Evolutionary conservation across 2,113 vertebrate genomes (phyloP).

Genomic region (Salvelinus sp.): DNA sequence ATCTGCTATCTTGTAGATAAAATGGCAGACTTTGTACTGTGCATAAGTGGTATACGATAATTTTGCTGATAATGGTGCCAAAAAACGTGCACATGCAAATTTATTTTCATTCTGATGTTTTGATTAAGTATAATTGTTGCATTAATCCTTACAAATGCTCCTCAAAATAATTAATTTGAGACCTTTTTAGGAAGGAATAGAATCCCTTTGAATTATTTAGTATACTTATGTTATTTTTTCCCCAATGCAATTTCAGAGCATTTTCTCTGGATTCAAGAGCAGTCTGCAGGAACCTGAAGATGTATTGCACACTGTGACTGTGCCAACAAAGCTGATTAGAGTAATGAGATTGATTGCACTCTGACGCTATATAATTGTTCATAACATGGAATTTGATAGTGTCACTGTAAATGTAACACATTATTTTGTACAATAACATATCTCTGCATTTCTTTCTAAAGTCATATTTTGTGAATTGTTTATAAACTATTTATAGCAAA

Average conservation of each 20-base stretch:
- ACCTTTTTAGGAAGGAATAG: too few species aligned
- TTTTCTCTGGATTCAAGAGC: too few species aligned
- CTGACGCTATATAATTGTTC: background rate
- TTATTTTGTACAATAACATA: background rate
- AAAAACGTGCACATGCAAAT: too few species aligned
- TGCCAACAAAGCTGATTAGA: background rate
- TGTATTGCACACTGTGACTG: background rate
- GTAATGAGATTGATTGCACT: background rate
- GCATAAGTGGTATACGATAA: too few species aligned
- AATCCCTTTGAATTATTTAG: too few species aligned
- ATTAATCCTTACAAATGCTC: background rate
- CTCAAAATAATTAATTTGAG: too few species aligned
- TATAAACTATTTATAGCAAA: background rate
- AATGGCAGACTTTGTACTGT: conserved; percentile 2
- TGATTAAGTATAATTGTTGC: background rate
- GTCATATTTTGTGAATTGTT: background rate
- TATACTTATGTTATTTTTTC: too few species aligned
- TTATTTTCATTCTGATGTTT: too few species aligned
- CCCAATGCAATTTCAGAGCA: too few species aligned
- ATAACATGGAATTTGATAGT: background rate
- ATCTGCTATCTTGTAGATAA: conserved; percentile 50
- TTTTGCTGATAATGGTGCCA: too few species aligned
- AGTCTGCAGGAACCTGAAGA: too few species aligned
- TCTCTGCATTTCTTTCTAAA: background rate
- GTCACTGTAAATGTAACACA: background rate